These are phyloP conservation scores for Trissonchulus sp. DNA, from an alignment of 2,888 invertebrate genomes.

Conservation along the genomic window DNA sequence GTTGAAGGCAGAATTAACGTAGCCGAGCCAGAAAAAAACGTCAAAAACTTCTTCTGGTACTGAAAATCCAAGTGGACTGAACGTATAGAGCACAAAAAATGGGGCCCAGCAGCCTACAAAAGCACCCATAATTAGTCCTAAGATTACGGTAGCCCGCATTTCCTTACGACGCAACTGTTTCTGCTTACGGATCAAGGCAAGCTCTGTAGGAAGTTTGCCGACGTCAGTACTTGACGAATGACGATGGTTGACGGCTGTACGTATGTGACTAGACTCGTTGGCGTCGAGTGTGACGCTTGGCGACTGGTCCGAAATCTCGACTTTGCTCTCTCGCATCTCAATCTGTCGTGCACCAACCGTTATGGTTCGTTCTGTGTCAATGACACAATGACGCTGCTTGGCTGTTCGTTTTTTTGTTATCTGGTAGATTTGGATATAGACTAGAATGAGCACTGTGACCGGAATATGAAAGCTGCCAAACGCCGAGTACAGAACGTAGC, in stretches of 20 bases:
- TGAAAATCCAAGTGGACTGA: constrained; percentile 53
- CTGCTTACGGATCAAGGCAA: not conserved
- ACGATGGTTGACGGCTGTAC: too few species aligned
- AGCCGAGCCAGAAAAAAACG: constrained; percentile 72
- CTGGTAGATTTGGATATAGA: constrained; percentile 84
- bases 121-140: constrained; percentile 95
- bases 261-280: too few species aligned
- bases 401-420: not conserved
- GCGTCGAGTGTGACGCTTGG: too few species aligned
- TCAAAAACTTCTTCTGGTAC: constrained; percentile 34
- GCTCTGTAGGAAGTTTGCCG: too few species aligned
- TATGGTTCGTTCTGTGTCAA: too few species aligned
- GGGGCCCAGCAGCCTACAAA: constrained; percentile 98
- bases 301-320: too few species aligned
- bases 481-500: constrained; percentile 92
- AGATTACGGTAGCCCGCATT: constrained; percentile 86
- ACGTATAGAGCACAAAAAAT: constrained; percentile 68
- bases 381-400: constrained; percentile 39
- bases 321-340: too few species aligned
- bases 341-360: too few species aligned
- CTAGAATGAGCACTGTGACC: constrained; percentile 96
- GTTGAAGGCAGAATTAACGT: constrained; percentile 68
- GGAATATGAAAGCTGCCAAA: constrained; percentile 97
- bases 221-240: too few species aligned
- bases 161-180: constrained; percentile 70